phyloP scores from a whole-genome alignment of 2,797 vertebrate species.

The Clarias platycephalus region DNA sequence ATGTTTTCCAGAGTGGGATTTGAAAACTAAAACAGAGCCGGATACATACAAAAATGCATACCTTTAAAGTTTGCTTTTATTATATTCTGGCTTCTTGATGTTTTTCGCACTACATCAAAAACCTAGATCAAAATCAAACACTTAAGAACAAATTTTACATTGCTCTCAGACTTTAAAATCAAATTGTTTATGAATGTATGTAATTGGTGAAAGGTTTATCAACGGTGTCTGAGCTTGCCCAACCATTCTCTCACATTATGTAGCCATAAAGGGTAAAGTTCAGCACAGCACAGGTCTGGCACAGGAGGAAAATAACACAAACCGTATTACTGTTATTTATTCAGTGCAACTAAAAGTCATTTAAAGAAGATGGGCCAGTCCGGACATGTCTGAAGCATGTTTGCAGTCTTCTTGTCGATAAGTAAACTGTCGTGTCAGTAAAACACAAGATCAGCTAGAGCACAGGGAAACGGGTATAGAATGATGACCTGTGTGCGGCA shows the following conservation, averaged over 20 bases:
- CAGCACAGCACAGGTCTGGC: conserved; percentile 16
- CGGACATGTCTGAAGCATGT: conserved; percentile 57
- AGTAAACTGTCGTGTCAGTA: conserved; percentile 42
- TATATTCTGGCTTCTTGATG: neutral
- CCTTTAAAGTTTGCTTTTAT: neutral
- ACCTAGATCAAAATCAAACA: neutral
- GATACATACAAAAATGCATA: conserved; percentile 19
- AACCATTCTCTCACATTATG: neutral
- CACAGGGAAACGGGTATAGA: neutral
- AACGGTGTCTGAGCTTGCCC: neutral
- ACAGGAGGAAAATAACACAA: conserved; percentile 13
- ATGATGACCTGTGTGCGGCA: conserved; percentile 14
- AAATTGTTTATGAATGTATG: neutral
- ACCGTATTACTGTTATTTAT: conserved; percentile 42
- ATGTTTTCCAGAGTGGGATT: conserved; percentile 36
- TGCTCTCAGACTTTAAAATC: neutral
- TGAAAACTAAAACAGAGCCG: conserved; percentile 24
- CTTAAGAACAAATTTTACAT: neutral
- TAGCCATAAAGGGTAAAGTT: conserved; percentile 24
- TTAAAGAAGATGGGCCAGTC: conserved; percentile 57
- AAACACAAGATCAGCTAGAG: conserved; percentile 23
- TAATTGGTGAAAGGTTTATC: conserved; percentile 8
- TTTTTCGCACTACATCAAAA: neutral
- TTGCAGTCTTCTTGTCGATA: conserved; percentile 53
- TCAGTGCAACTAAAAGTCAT: conserved; percentile 40